Percentiles rank a stretch among this genome's conserved stretches.
Evolutionary conservation across 2,797 vertebrate genomes (phyloP).

Genomic region (Gobio occitaniae): DNA sequence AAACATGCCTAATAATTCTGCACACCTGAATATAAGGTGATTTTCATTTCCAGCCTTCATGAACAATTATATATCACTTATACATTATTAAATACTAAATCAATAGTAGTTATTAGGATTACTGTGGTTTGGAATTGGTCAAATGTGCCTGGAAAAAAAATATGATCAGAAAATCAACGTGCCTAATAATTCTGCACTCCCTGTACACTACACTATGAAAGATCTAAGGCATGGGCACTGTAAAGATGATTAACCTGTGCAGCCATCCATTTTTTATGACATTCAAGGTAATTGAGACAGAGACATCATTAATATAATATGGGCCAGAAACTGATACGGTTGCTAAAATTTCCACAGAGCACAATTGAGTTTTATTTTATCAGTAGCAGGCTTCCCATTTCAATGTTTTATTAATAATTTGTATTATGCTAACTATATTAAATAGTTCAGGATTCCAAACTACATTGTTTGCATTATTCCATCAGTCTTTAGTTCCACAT

Average conservation of each 20-base stretch:
- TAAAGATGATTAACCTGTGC: slow-evolving; percentile 61
- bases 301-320: slow-evolving; percentile 77
- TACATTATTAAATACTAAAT: no score
- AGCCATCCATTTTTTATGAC: slow-evolving; percentile 76
- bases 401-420: not conserved
- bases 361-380: slow-evolving; percentile 8
- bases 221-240: slow-evolving; percentile 43
- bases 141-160: no score
- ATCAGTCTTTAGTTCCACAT: slow-evolving; percentile 50
- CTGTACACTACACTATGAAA: not conserved
- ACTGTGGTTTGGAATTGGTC: no score
- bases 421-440: not conserved
- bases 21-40: no score
- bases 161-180: no score
- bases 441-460: not conserved
- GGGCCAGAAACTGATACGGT: slow-evolving; percentile 66
- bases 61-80: no score
- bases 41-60: no score
- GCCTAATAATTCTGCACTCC: no score
- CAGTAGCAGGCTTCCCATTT: not conserved
- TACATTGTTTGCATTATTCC: not conserved
- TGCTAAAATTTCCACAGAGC: slow-evolving; percentile 44
- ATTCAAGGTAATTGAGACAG: slow-evolving; percentile 63
- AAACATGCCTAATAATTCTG: no score
- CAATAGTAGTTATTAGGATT: no score